Conservation (phyloP, 1,140 invertebrate species). For the Drosophila micromelanica region DNA sequence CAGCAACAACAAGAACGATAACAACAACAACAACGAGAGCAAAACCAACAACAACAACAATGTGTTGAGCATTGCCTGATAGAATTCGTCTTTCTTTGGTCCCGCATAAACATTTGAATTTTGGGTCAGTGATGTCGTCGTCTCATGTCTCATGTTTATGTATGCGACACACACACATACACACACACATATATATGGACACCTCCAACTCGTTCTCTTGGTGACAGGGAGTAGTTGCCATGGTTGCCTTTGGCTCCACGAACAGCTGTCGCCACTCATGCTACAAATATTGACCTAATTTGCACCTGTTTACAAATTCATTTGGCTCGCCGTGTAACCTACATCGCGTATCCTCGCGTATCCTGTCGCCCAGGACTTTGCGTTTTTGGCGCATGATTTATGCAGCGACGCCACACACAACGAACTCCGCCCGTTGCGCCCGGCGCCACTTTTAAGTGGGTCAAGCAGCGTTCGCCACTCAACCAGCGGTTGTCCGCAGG, state of each 20-base stretch:
- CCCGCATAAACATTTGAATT: conserved; percentile 79
- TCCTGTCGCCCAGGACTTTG: conserved; percentile 60
- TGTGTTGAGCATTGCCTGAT: neutral
- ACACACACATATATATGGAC: conserved; percentile 15
- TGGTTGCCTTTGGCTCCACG: conserved; percentile 15
- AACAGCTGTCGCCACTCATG: conserved; percentile 43
- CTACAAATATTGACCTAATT: conserved; percentile 78
- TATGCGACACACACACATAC: conserved; percentile 44
- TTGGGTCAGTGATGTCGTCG: conserved; percentile 73
- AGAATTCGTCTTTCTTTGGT: conserved; percentile 32
- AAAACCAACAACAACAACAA: conserved; percentile 10
- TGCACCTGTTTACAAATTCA: conserved; percentile 81
- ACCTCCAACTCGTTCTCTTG: conserved; percentile 22
- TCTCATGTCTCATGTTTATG: conserved; percentile 60
- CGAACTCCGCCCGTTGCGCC: conserved; percentile 20
- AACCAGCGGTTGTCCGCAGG: conserved; percentile 9
- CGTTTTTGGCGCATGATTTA: conserved; percentile 78
- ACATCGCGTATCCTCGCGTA: conserved; percentile 21
- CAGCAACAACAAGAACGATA: conserved; percentile 6
- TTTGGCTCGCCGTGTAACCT: conserved; percentile 48
- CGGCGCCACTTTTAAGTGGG: conserved; percentile 51
- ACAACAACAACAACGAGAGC: conserved; percentile 12
- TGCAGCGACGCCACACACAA: conserved; percentile 57
- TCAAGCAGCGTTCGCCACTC: conserved; percentile 23
- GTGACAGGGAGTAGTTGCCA: conserved; percentile 3